These are phyloP conservation scores for Asarcornis scutulata DNA, from an alignment of 2,113 vertebrate species.

Conservation along the genomic window DNA sequence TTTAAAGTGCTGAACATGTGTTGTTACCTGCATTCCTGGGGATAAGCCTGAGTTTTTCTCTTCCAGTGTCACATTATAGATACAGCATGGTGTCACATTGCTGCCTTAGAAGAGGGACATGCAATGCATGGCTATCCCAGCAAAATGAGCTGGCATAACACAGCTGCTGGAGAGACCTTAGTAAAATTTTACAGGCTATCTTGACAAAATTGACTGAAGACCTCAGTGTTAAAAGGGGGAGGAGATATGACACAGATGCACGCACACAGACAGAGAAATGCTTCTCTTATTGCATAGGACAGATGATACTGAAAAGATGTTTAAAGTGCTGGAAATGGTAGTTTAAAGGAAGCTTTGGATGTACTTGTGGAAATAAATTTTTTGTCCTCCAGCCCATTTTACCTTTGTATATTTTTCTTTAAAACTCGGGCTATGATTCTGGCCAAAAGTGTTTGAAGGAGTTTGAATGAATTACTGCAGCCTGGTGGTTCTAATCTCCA, in stretches of 20 bases:
- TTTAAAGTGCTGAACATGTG: neutral
- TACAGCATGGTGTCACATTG: neutral
- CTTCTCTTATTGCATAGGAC: neutral
- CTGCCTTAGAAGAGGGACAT: neutral
- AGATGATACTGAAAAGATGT: neutral
- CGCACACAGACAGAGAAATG: neutral
- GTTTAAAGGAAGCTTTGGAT: neutral
- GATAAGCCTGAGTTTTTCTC: neutral
- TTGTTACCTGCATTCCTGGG: neutral
- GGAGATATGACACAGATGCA: too few species aligned
- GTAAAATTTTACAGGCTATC: neutral
- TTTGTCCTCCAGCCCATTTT: neutral
- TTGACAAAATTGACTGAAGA: neutral
- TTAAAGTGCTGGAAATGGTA: neutral
- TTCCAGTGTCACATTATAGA: neutral
- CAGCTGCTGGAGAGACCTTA: neutral
- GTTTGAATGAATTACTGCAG: neutral
- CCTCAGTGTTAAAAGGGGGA: neutral
- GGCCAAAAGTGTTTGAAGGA: neutral
- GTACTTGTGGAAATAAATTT: neutral
- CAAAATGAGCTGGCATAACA: neutral
- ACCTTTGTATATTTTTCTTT: neutral
- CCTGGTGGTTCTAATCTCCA: neutral
- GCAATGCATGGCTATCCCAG: neutral
- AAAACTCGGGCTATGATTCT: neutral